Base-by-base conservation (phyloP, 2,113 vertebrate genomes). In the Leucoraja erinaceus region DNA sequence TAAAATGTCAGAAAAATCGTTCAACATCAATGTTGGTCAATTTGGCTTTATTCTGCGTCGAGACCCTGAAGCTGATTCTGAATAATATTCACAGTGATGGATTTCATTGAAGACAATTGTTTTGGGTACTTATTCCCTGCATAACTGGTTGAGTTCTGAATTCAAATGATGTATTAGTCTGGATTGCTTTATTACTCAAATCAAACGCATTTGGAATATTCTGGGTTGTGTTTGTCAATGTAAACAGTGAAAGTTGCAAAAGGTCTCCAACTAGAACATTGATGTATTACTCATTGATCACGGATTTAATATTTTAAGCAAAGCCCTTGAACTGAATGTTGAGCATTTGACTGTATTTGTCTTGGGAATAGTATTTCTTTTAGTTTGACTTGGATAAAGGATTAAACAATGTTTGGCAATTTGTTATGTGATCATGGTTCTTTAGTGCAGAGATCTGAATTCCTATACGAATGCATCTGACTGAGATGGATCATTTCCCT, bases 391-490 rank as follows among this genome's bases (percentile, higher is more conserved):
- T 86, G 9, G 54, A 61, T 86, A 61, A 61, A 81, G 78, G 38
- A 81, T 18, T 7, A 81, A 47, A 14, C 78, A 56, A 22, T 81
- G 56, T 28, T 63, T 28, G 28, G 56, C 83, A 86, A 31, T 86
- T 86, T 4, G 18, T 54, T 83, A n/a, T 63, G 59, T 86, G 56
- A 86, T 86, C 83, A 31, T 86, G 18, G 22, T 22, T 63, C 28
- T 86, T 86, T 86, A 63, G 56, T 86, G 83, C 56, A 86, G 59
- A 61, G 59, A 59, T 59, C 25, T 86, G 56, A 86, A 86, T n/a
- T 86, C 56, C 28, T 25, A 25, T 86, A 54, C 28, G 83, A 63
- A n/a, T 59, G n/a, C 25, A 25, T 86, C 83, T 59, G 83, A 63
- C 28, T 59, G 59, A 4, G 31, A 63, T 86, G 12, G 56, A 63